These are phyloP conservation scores for Todus mexicanus DNA, from an alignment of 2,797 vertebrate genomes.

Conservation along the genomic window DNA sequence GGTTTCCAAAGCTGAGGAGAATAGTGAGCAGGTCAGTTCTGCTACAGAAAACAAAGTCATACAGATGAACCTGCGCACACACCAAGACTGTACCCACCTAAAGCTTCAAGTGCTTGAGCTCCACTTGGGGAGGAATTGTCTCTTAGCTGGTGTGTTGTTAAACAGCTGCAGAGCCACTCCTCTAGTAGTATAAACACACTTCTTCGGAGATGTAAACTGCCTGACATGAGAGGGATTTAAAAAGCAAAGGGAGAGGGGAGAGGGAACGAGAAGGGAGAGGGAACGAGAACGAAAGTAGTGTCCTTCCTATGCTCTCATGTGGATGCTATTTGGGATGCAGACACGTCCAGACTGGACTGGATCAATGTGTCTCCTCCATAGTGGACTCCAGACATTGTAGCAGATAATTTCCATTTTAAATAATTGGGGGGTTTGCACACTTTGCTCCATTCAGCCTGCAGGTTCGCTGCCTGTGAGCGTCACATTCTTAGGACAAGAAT, in stretches of 20 bases:
- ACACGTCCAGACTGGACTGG: background rate
- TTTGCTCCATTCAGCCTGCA: background rate
- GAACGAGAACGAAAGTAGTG: no score
- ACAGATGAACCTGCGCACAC: accelerated
- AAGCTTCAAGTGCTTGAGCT: background rate
- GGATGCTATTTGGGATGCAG: background rate
- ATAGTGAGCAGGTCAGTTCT: background rate
- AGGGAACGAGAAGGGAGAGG: no score
- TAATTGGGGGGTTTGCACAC: no score
- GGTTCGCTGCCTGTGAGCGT: background rate
- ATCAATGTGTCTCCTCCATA: background rate
- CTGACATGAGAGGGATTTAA: background rate
- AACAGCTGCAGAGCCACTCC: background rate
- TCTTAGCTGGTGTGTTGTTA: background rate
- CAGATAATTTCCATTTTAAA: background rate
- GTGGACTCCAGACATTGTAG: background rate
- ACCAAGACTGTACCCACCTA: background rate
- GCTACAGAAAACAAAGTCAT: background rate
- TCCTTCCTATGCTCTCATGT: background rate
- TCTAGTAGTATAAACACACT: background rate
- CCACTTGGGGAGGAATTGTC: background rate
- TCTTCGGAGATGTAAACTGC: background rate
- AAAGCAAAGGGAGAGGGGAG: background rate
- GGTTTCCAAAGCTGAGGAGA: background rate
- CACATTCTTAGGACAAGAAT: background rate